A percentile compares a stretch with the other conserved stretches of the same genome.
phyloP scores from a whole-genome alignment of 2,888 invertebrate species.

The Lamellibrachia satsuma region DNA sequence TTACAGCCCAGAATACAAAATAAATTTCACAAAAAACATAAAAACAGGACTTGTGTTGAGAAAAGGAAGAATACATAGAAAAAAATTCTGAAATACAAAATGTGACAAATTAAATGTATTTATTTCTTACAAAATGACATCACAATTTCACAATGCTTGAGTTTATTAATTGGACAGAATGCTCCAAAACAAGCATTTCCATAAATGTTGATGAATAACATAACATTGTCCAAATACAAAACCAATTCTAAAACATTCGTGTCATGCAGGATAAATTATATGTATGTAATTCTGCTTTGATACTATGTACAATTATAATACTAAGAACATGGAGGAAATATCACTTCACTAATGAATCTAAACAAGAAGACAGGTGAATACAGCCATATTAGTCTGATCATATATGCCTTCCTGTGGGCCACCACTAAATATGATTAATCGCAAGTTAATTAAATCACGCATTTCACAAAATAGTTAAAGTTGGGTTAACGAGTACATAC shows the following conservation, averaged over 20 bases:
- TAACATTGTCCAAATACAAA: background rate
- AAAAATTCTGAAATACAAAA: too few species aligned
- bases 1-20: too few species aligned
- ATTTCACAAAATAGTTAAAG: background rate
- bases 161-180: background rate
- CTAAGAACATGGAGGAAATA: background rate
- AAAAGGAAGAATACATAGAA: too few species aligned
- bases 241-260: background rate
- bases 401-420: too few species aligned
- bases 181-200: background rate
- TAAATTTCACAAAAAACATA: too few species aligned
- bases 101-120: background rate
- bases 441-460: background rate
- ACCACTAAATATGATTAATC: background rate
- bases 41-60: too few species aligned
- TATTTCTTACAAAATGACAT: background rate
- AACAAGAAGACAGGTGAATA: background rate
- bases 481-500: background rate
- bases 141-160: background rate
- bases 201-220: background rate
- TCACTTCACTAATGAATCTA: background rate
- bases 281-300: too few species aligned
- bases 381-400: background rate
- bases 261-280: background rate
- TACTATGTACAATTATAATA: background rate